Conservation (phyloP, 2,888 invertebrate genomes). For the Drosophila yooni region DNA sequence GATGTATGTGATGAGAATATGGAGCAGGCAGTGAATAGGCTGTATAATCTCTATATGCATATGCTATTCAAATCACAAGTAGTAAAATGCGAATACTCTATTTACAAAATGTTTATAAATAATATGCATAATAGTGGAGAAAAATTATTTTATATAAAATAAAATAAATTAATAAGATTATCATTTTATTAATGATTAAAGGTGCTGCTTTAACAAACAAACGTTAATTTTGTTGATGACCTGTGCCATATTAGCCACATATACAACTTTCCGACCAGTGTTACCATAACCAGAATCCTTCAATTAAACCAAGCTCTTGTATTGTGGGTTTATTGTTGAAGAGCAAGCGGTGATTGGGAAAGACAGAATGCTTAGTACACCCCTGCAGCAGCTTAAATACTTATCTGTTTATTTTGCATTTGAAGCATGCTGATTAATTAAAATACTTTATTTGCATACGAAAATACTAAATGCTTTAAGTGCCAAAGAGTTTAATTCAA, state of each 20-base stretch:
- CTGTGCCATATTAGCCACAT: slow-evolving; percentile 57
- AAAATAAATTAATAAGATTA: no score
- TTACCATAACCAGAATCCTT: slow-evolving; percentile 14
- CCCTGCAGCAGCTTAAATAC: neutral
- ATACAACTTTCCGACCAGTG: slow-evolving; percentile 28
- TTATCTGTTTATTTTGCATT: neutral
- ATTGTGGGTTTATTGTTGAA: slow-evolving; percentile 2
- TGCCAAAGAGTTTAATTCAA: neutral
- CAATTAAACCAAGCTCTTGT: neutral
- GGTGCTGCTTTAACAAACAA: slow-evolving; percentile 4
- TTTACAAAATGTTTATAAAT: no score
- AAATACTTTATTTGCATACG: neutral
- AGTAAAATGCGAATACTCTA: neutral
- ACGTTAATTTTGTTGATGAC: slow-evolving; percentile 16
- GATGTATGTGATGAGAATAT: slow-evolving; percentile 22
- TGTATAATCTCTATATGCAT: neutral
- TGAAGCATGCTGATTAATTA: neutral
- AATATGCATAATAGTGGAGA: no score
- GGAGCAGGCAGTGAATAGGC: slow-evolving; percentile 11
- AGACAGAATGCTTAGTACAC: slow-evolving; percentile 17
- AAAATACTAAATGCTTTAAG: neutral
- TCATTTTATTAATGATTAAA: no score
- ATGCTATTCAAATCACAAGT: slow-evolving; percentile 41
- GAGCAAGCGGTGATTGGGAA: slow-evolving; percentile 1
- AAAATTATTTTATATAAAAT: no score